Evolutionary conservation across 2,113 vertebrate species (phyloP), one percentile per base, ranked within the genome.

Genomic region (Alligator mississippiensis): DNA sequence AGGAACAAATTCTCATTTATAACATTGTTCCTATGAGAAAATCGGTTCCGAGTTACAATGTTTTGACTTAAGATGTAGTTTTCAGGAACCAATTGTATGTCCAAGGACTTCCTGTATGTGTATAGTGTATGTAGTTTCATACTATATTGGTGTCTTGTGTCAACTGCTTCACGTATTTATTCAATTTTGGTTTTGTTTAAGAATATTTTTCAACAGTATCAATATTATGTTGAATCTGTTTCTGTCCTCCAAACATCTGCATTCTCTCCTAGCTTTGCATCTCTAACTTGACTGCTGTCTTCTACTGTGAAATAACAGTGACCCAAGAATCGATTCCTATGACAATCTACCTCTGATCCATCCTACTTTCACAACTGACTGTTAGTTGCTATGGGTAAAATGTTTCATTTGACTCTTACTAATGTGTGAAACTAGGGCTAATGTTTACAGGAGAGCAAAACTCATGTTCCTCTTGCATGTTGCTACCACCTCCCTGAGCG

Each of bases 331-430:
- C 54, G 79, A 70, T 74, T 19, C 25, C 10, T 59, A 1, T 10
- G 47, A 55, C 81, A 80, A 82, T 81, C 92, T 77, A 85, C 89
- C 87, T 68, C 80, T 28, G 94, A 70, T 38, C 58, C 80, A 87
- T 85, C 87, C 92, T 68, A 57, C 57, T 38, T 47, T 16, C 11
- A 10, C 9, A 54, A 0, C 34, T 18, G 34, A 70, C 34, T 13
- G 3, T 54, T 25, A 8, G 10, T 1, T 66, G 6, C 54, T 82
- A 22, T 5, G 28, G 82, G 19, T 34, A 18, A 9, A 90, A 59
- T 2, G 6, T 30, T 61, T 11, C 55, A 38, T n/a, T 7, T 74
- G 83, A 89, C 54, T 14, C 6, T 0, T 9, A 2, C 11, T 15
- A 2, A 24, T 38, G 34, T 22, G 27, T 2, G 1, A 30, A 74